Base-by-base conservation (phyloP, 2,113 vertebrate genomes). In the Rhadina sibilatrix region DNA sequence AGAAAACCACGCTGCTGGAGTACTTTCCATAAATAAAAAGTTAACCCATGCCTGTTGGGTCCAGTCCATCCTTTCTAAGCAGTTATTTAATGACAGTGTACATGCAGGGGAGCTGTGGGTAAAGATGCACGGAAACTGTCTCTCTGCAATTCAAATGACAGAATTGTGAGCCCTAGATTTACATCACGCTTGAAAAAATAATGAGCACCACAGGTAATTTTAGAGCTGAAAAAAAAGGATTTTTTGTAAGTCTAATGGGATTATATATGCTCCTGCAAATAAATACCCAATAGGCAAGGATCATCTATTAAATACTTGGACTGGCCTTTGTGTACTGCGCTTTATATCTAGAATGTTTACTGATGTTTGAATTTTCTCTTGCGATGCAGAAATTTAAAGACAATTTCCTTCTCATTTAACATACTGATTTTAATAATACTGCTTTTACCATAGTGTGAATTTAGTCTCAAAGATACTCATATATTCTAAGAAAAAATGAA, bases 61-160 rank as follows among this genome's bases (percentile, higher is more conserved):
- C 87, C 79, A 38, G 94, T 25, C 72, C 70, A 89, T 88, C 69
- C 85, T 92, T 94, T 86, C 93, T 46, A 15, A 47, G 42, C 31
- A 90, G 83, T 76, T 87, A 64, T 68, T 93, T 83, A 72, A 93
- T 46, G 86, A 82, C 71, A 94, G 56, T 63, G 68, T 82, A 89
- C 33, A 63, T 5, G 64, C 37, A 81, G 83, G 49, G 76, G 38
- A 74, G 72, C 60, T 82, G 52, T 40, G 75, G 65, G 31, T 64
- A 78, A 93, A 84, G 42, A 71, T 3, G 25, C 44, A 71, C 1
- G 2, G 38, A 76, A 90, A 52, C 23, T 17, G 13, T 20, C 56
- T 60, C 35, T 79, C 65, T 68, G 81, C 6, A 3, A 75, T 35
- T 35, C 52, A 65, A 60, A 27, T 28, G 49, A 76, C 57, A 87